Percentiles rank a stretch among this genome's conserved stretches.
These are phyloP conservation scores for Anoura caudifer DNA, from an alignment of 2,113 vertebrate genomes.

Conservation along the genomic window DNA sequence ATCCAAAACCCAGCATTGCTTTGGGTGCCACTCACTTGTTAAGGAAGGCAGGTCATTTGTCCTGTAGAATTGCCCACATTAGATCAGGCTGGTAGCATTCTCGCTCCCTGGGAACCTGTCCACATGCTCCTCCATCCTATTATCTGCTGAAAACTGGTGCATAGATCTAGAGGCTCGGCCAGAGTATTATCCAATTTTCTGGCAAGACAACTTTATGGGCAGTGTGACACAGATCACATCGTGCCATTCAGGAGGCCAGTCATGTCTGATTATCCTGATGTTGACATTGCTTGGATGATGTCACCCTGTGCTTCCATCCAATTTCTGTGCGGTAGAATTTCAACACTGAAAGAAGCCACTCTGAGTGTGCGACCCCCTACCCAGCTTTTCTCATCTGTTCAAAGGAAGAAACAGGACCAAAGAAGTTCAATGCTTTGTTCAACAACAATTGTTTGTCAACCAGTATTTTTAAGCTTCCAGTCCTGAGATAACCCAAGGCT, in stretches of 20 bases:
- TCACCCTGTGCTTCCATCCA: neutral
- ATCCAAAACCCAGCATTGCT: neutral
- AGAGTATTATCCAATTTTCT: neutral
- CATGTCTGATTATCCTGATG: neutral
- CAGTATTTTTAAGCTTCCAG: neutral
- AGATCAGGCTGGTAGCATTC: neutral
- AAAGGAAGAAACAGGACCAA: neutral
- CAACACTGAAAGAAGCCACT: neutral
- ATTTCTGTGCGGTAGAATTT: neutral
- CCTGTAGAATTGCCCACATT: neutral
- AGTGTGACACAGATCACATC: neutral
- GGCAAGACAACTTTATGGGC: neutral
- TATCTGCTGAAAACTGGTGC: neutral
- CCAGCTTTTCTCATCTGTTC: neutral
- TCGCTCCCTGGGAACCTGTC: neutral
- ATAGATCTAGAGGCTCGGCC: neutral
- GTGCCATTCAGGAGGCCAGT: neutral
- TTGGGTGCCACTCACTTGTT: neutral
- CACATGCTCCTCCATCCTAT: neutral
- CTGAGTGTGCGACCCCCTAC: neutral
- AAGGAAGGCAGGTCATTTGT: neutral
- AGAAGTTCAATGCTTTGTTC: neutral
- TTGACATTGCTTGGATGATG: neutral
- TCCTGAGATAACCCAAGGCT: neutral
- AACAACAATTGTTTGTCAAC: neutral